Percentiles rank a stretch among this genome's conserved stretches.
phyloP scores from a whole-genome alignment of 23 tunicate genomes.

The Ascidia mentula region DNA sequence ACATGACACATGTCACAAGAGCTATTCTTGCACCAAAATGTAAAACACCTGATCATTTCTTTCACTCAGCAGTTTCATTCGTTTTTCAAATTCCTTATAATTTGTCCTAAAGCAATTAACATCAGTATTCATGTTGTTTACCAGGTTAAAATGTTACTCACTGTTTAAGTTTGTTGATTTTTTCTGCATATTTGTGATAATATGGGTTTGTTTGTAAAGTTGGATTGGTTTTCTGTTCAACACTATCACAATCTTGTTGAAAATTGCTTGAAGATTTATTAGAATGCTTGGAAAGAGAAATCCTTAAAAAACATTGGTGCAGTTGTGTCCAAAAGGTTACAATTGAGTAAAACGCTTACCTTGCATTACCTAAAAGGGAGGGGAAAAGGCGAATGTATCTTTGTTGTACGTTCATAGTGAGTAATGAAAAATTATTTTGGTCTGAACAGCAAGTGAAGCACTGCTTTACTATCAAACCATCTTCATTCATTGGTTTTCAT shows the following conservation, averaged over 20 bases:
- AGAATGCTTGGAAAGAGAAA: background rate
- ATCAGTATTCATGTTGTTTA: background rate
- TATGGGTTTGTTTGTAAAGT: constrained; percentile 58
- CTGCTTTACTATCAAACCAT: background rate
- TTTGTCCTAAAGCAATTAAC: constrained; percentile 26
- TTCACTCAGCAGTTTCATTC: constrained; percentile 31
- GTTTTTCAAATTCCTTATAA: constrained; percentile 49
- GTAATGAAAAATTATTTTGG: background rate
- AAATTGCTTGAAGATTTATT: background rate
- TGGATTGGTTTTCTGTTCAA: background rate
- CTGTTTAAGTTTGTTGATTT: constrained; percentile 57
- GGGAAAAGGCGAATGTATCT: constrained; percentile 37
- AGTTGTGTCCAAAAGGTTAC: background rate
- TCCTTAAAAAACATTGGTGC: background rate
- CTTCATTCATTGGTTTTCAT: background rate
- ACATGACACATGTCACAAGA: too few species aligned
- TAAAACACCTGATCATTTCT: too few species aligned
- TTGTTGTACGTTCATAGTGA: constrained; percentile 8
- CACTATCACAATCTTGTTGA: background rate
- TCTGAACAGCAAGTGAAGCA: background rate
- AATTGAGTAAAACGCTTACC: constrained; percentile 8
- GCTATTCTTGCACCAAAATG: too few species aligned
- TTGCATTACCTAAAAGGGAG: constrained; percentile 31
- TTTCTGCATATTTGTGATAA: constrained; percentile 75
- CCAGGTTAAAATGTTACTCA: constrained; percentile 5